Evolutionary conservation across 1,140 invertebrate genomes (phyloP).

Genomic region (Papilio glaucus): DNA sequence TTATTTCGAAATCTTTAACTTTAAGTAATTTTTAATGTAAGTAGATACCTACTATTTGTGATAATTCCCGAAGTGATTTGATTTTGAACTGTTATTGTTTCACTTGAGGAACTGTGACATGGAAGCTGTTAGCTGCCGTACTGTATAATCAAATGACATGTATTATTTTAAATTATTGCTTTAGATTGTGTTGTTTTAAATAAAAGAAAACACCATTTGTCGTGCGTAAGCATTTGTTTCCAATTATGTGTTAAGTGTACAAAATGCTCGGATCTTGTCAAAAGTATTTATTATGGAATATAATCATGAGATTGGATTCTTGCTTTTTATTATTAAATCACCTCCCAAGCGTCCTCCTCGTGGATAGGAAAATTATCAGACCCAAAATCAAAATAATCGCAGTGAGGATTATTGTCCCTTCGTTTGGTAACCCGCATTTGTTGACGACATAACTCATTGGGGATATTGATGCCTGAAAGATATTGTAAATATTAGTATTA

Average conservation of each 20-base stretch:
- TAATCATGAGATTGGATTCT: constrained; percentile 60
- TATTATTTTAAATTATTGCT: constrained; percentile 8
- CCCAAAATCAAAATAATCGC: constrained; percentile 53
- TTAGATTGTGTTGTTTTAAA: background rate
- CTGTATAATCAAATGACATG: background rate
- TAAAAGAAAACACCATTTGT: constrained; percentile 13
- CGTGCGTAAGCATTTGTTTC: constrained; percentile 6
- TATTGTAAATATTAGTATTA: background rate
- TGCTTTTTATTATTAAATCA: constrained; percentile 47
- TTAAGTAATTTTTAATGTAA: constrained; percentile 52
- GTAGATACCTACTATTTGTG: constrained; percentile 61
- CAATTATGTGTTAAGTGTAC: constrained; percentile 66
- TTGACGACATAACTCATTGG: constrained; percentile 56
- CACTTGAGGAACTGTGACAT: constrained; percentile 27
- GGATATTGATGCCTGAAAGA: constrained; percentile 65
- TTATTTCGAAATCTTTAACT: constrained; percentile 67
- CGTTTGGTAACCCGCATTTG: constrained; percentile 66
- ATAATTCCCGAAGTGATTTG: constrained; percentile 56
- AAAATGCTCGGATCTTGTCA: constrained; percentile 79
- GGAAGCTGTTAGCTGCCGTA: background rate
- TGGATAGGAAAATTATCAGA: constrained; percentile 47
- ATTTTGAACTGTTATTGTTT: constrained; percentile 29
- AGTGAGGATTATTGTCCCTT: constrained; percentile 60
- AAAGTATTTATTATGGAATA: constrained; percentile 80
- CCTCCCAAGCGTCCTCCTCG: constrained; percentile 53